Conservation (phyloP, 2,113 vertebrate species). For the Silurus glanis region DNA sequence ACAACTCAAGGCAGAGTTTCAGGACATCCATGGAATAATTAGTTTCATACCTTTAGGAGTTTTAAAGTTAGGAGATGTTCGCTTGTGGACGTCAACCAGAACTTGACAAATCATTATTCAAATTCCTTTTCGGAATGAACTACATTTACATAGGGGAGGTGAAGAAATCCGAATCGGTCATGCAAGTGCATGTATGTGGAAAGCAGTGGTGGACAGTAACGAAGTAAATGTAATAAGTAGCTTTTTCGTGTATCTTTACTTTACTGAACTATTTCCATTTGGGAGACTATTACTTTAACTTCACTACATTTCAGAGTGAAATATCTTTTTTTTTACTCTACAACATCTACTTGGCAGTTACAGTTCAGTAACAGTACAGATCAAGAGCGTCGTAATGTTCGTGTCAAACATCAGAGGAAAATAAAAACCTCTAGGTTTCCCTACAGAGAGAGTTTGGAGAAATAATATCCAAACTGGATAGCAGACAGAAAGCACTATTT, state of each 20-base stretch:
- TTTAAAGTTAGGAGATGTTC: too few relatives aligned
- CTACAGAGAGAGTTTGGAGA: too few relatives aligned
- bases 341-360: background rate
- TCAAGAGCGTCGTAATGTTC: background rate
- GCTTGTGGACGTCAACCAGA: background rate
- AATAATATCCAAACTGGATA: too few relatives aligned
- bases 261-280: too few relatives aligned
- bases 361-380: background rate
- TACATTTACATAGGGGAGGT: background rate
- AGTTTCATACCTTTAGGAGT: too few relatives aligned
- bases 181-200: background rate
- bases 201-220: background rate
- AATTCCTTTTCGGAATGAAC: background rate
- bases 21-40: background rate
- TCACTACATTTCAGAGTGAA: too few relatives aligned
- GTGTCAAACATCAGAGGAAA: background rate
- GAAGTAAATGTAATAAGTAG: too few relatives aligned
- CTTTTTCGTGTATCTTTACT: too few relatives aligned
- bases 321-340: too few relatives aligned
- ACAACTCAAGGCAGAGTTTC: background rate
- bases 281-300: too few relatives aligned
- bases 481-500: too few relatives aligned
- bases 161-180: background rate
- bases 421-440: background rate
- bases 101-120: background rate